Percentiles rank a stretch among this genome's conserved stretches.
phyloP scores from a whole-genome alignment of 2,113 vertebrate species.

The Cebus imitator region DNA sequence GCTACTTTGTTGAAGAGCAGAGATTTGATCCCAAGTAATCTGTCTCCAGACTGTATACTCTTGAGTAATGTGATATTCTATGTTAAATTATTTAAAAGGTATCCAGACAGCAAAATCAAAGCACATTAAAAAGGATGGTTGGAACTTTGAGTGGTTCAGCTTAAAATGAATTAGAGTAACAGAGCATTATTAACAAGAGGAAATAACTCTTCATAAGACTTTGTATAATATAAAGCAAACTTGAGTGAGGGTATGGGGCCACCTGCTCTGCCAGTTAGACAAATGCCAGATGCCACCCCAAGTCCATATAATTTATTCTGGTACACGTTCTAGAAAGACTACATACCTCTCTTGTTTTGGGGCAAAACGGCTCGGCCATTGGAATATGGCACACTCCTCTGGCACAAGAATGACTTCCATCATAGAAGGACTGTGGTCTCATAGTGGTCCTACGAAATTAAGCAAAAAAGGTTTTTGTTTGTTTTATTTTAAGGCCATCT shows the following conservation, averaged over 20 bases:
- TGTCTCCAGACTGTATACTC: not conserved
- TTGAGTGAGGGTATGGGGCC: not conserved
- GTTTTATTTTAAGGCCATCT: not conserved
- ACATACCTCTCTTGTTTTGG: constrained; percentile 94
- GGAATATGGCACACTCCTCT: constrained; percentile 95
- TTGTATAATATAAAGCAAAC: not conserved
- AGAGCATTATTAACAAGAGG: not conserved
- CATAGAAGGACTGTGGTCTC: constrained; percentile 93
- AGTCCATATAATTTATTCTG: not conserved
- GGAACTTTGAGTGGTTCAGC: not conserved
- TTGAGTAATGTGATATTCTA: not conserved
- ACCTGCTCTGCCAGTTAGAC: not conserved
- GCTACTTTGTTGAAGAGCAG: not conserved
- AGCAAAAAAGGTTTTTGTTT: not conserved
- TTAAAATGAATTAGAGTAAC: not conserved
- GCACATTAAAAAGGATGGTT: not conserved
- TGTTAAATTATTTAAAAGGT: not conserved
- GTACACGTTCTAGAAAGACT: not conserved
- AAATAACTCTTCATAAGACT: not conserved
- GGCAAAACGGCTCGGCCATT: constrained; percentile 97
- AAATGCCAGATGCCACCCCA: not conserved
- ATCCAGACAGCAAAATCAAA: constrained; percentile 31
- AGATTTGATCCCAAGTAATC: not conserved
- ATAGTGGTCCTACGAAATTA: constrained; percentile 90
- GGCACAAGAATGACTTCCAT: constrained; percentile 86